Evolutionary conservation across 1,140 invertebrate genomes (phyloP), one percentile per base, ranked within the genome.

Genomic region (Mizuhopecten yessoensis): DNA sequence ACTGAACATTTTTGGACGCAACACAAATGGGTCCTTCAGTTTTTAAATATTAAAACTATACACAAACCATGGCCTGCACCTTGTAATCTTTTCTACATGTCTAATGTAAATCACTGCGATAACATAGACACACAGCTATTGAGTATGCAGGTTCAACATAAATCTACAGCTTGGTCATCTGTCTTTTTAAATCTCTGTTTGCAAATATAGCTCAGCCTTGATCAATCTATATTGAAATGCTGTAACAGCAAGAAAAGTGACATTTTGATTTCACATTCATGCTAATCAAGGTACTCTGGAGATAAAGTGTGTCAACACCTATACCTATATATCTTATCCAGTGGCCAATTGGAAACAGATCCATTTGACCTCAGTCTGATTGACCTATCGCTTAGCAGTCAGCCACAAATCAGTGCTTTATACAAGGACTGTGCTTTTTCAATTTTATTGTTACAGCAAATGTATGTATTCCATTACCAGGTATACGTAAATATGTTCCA

Each of bases 91-190:
- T 20, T 75, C 57, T n/a, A 75, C 57, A 75, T n/a, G 57, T n/a
- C 57, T n/a, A 75, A 75, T 29, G 57, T 75, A 75, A 75, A 75
- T 75, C 57, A 75, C n/a, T 75, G n/a, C n/a, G 57, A 75, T 75
- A 75, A 75, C 57, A 75, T n/a, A 75, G 17, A 29, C n/a, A 75
- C 57, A 75, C 1, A 75, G 23, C 57, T 75, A n/a, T n/a, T n/a
- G n/a, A n/a, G n/a, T 39, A 75, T 75, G n/a, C 57, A 75, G n/a
- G 57, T 75, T 75, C 29, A n/a, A 75, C 57, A 75, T 75, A 75
- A 75, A 75, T 75, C 45, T 49, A 20, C 45, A 49, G 20, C 45
- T 15, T 49, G 45, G 45, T 49, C 45, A 49, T 49, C 20, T 20
- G 13, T 49, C 45, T 49, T 49, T 49, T 49, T 49, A 49, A 13